These are phyloP conservation scores for Catostomus latipinnis DNA, from an alignment of 2,797 vertebrate genomes.

Conservation along the genomic window DNA sequence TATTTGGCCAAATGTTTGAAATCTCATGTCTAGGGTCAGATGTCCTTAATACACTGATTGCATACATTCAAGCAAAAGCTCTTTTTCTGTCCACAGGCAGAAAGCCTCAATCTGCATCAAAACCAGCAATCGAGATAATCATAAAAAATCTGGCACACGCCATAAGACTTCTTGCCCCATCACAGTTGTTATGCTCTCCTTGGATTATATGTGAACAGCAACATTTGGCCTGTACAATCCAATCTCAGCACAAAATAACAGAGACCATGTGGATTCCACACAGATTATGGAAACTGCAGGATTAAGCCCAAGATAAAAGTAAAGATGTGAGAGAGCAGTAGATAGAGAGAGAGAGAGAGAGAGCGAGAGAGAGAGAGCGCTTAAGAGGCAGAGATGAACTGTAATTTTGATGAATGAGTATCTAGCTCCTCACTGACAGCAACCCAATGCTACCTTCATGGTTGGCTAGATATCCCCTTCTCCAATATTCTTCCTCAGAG, in stretches of 20 bases:
- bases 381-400: constrained; percentile 14
- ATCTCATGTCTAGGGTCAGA: not conserved
- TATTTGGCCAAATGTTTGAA: constrained; percentile 13
- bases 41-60: not conserved
- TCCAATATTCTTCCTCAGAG: constrained; percentile 19
- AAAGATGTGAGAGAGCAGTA: not conserved
- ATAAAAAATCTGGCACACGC: constrained; percentile 9
- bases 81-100: not conserved
- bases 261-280: constrained; percentile 29
- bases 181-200: not conserved
- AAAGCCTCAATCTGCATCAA: not conserved
- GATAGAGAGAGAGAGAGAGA: too few species aligned
- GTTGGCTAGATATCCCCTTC: constrained; percentile 32
- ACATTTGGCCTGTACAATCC: constrained; percentile 43
- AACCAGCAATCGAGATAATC: not conserved
- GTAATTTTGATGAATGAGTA: constrained; percentile 44
- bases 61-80: not conserved
- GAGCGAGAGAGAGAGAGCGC: not conserved
- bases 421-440: constrained; percentile 33
- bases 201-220: constrained; percentile 39
- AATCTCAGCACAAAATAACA: constrained; percentile 24
- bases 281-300: constrained; percentile 48
- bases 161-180: constrained; percentile 18
- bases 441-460: constrained; percentile 47
- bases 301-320: constrained; percentile 40